Conservation (phyloP, 1,140 invertebrate genomes). For the Danaus plexippus region DNA sequence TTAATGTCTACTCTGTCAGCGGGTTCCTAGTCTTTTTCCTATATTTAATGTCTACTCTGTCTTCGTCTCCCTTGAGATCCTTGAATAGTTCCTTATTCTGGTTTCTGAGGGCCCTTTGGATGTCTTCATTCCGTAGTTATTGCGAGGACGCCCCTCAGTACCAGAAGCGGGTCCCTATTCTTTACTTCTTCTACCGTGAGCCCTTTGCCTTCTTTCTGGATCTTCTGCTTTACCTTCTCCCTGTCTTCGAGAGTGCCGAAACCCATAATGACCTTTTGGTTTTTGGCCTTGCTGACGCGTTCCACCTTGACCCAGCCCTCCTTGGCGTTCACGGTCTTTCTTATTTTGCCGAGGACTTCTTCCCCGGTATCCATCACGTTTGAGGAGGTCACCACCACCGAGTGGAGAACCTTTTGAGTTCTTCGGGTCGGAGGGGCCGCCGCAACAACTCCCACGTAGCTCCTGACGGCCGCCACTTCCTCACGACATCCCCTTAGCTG, state of each 20-base stretch:
- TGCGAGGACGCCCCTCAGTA: too few relatives aligned
- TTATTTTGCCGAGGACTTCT: background rate
- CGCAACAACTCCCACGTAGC: too few relatives aligned
- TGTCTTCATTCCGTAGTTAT: too few relatives aligned
- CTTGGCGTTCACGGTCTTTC: background rate
- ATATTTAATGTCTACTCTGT: slow-evolving; percentile 2
- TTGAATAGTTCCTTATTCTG: slow-evolving; percentile 11
- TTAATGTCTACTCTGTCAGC: background rate
- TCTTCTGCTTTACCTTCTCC: background rate
- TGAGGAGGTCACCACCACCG: background rate
- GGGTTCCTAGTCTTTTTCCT: background rate
- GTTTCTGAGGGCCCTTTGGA: slow-evolving; percentile 2
- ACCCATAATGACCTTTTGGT: slow-evolving; percentile 1
- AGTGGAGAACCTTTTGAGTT: too few relatives aligned
- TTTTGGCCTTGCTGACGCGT: background rate
- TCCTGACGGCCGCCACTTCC: too few relatives aligned
- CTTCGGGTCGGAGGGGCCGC: too few relatives aligned
- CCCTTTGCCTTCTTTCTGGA: background rate
- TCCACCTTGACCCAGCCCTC: background rate
- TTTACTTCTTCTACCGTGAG: background rate
- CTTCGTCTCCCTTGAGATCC: slow-evolving; percentile 2
- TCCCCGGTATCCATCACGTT: background rate
- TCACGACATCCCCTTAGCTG: too few relatives aligned
- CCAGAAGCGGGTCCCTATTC: slow-evolving; percentile 1
- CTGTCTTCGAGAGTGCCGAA: background rate